Conservation (phyloP, 2,113 vertebrate genomes). For the Eclectus roratus region DNA sequence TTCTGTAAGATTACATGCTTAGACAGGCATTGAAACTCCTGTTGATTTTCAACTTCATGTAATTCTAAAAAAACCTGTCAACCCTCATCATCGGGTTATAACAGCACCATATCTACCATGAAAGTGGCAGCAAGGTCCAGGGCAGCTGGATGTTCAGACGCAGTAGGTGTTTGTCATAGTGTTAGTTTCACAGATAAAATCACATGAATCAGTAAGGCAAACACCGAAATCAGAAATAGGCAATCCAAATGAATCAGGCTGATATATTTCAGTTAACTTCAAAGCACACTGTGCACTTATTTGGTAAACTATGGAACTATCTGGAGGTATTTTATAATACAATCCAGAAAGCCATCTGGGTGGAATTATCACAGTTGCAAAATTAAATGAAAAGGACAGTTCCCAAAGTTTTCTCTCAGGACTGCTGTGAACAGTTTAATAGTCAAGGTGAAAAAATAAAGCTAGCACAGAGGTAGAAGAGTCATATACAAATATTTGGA, state of each 20-base stretch:
- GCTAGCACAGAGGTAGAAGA: not conserved
- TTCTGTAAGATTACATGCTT: not conserved
- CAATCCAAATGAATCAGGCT: not conserved
- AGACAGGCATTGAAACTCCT: not conserved
- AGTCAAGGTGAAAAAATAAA: not conserved
- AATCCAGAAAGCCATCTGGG: constrained; percentile 7
- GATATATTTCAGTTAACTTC: not conserved
- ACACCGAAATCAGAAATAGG: not conserved
- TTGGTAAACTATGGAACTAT: not conserved
- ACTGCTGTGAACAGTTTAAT: not conserved
- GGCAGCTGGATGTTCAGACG: not conserved
- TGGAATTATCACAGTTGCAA: not conserved
- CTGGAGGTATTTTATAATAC: not conserved
- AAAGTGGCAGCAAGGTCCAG: not conserved
- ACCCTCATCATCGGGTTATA: not conserved
- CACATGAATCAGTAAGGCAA: not conserved
- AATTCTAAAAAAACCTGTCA: not conserved
- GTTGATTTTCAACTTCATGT: not conserved
- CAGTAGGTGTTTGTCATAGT: not conserved
- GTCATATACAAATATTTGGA: not conserved
- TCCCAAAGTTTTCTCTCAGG: not conserved
- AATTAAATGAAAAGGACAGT: not conserved
- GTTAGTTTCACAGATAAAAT: not conserved
- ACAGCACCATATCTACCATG: not conserved
- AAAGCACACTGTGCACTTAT: not conserved